Percentiles rank a stretch among this genome's conserved stretches.
Conservation (phyloP, 2,113 vertebrate genomes). For the Chunga burmeisteri region DNA sequence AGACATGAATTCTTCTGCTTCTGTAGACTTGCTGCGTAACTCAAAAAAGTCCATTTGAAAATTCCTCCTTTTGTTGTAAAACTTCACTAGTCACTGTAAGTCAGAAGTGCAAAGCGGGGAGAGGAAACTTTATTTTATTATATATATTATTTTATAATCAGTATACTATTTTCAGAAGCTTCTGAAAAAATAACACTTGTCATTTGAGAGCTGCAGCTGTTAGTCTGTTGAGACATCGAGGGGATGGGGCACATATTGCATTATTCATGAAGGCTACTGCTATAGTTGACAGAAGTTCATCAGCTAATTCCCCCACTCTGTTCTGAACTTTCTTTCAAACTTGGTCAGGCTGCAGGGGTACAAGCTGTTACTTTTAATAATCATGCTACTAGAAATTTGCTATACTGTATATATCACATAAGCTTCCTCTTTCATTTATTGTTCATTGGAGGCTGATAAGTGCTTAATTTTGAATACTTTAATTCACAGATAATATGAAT, state of each 20-base stretch:
- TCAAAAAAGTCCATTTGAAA: background rate
- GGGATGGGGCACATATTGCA: slow-evolving; percentile 36
- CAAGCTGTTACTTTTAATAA: slow-evolving; percentile 39
- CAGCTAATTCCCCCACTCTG: slow-evolving; percentile 43
- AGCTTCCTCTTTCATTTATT: background rate
- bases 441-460: background rate
- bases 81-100: background rate
- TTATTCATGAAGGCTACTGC: slow-evolving; percentile 58
- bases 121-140: background rate
- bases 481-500: background rate
- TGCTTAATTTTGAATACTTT: background rate
- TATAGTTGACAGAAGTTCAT: slow-evolving; percentile 53
- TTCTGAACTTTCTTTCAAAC: slow-evolving; percentile 38
- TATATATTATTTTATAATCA: slow-evolving; percentile 46
- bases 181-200: slow-evolving; percentile 54
- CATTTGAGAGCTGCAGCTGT: slow-evolving; percentile 56
- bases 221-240: slow-evolving; percentile 50
- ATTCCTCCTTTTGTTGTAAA: background rate
- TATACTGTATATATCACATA: background rate
- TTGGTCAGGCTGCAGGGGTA: background rate
- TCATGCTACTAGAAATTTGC: background rate
- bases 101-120: background rate
- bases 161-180: slow-evolving; percentile 35
- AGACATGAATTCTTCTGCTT: background rate
- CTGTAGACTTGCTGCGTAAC: background rate